These are phyloP conservation scores for Ancistrus triradiatus DNA, from an alignment of 2,113 vertebrate species.

Conservation along the genomic window DNA sequence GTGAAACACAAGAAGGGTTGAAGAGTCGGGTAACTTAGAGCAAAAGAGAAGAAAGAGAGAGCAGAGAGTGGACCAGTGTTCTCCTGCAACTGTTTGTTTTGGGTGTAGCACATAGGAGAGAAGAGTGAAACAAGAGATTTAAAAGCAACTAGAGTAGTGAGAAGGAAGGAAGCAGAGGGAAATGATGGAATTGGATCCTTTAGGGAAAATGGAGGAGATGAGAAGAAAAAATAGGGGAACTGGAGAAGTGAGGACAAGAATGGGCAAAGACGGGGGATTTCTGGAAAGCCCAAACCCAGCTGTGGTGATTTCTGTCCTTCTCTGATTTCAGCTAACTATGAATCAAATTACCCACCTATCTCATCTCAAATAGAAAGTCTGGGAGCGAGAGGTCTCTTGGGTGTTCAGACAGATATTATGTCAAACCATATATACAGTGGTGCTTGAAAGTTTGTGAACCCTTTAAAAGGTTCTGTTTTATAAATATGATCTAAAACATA, in stretches of 20 bases:
- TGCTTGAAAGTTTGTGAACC: too few species aligned
- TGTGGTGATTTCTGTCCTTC: slow-evolving; percentile 93
- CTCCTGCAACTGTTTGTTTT: slow-evolving; percentile 31
- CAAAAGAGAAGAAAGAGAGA: slow-evolving; percentile 37
- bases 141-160: slow-evolving; percentile 27
- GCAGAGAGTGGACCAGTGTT: slow-evolving; percentile 30
- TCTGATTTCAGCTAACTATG: slow-evolving; percentile 85
- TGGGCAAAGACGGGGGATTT: slow-evolving; percentile 71
- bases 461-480: too few species aligned
- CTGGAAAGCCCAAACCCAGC: slow-evolving; percentile 95
- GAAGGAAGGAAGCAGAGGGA: slow-evolving; percentile 21
- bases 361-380: slow-evolving; percentile 62
- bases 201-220: slow-evolving; percentile 55
- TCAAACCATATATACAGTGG: too few species aligned
- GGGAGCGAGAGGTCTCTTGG: slow-evolving; percentile 46
- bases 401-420: slow-evolving; percentile 45
- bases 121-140: slow-evolving; percentile 29
- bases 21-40: slow-evolving; percentile 67
- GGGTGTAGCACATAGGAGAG: slow-evolving; percentile 26
- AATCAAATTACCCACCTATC: slow-evolving; percentile 82
- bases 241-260: slow-evolving; percentile 43
- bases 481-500: too few species aligned
- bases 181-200: slow-evolving; percentile 24
- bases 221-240: slow-evolving; percentile 41
- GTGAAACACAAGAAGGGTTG: slow-evolving; percentile 35